Conservation (phyloP, 2,797 vertebrate species). For the Sylvia borin region DNA sequence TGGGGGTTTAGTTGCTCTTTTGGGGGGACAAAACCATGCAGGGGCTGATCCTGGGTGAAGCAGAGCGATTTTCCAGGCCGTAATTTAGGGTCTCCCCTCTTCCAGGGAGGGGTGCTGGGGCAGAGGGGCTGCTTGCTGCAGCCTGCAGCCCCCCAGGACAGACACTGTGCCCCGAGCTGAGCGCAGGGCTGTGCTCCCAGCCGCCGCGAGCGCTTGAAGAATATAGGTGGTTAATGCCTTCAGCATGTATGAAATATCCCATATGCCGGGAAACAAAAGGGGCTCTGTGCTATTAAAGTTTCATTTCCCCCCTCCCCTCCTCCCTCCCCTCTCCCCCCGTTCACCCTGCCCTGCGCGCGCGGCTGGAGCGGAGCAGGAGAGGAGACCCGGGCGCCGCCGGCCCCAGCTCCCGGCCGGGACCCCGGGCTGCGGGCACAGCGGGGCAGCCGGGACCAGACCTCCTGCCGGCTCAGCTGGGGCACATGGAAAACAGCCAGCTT, state of each 20-base stretch:
- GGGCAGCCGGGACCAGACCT: not conserved
- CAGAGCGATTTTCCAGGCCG: not conserved
- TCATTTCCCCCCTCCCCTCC: constrained; percentile 81
- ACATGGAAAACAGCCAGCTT: not conserved
- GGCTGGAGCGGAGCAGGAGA: constrained; percentile 53
- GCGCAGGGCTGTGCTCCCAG: constrained; percentile 61
- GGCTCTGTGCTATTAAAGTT: constrained; percentile 86
- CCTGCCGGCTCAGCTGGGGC: not conserved
- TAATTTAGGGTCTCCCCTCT: fast-evolving
- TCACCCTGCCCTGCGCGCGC: constrained; percentile 72
- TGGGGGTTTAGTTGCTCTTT: not conserved
- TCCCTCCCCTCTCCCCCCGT: constrained; percentile 74
- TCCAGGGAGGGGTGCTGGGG: fast-evolving
- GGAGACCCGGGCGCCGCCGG: not conserved
- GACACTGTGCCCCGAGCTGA: not conserved
- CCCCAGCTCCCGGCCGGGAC: not conserved
- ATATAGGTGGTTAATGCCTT: constrained; percentile 85
- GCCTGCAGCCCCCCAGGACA: not conserved
- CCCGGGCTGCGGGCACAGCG: not conserved
- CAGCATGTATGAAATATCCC: constrained; percentile 87
- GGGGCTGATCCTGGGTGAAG: not conserved
- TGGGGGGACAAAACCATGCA: not conserved
- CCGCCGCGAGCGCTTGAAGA: constrained; percentile 68
- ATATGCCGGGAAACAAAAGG: constrained; percentile 86
- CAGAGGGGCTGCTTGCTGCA: not conserved